A percentile compares a stretch with the other conserved stretches of the same genome.
These are phyloP conservation scores for Terebella lapidaria DNA, from an alignment of 2,888 invertebrate species.

Conservation along the genomic window DNA sequence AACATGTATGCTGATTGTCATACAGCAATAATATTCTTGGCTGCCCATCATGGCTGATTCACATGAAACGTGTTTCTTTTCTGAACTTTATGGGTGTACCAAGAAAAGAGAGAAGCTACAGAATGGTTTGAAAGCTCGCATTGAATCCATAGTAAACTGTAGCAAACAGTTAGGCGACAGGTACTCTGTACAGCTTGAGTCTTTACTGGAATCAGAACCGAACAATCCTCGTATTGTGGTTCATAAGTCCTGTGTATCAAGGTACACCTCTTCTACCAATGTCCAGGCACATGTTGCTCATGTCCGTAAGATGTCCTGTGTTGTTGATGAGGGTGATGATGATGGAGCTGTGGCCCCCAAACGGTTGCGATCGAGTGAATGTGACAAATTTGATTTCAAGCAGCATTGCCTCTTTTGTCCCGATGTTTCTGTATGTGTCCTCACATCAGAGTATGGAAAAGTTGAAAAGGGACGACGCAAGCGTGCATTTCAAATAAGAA, in stretches of 20 bases:
- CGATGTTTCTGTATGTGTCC: neutral
- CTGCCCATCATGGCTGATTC: neutral
- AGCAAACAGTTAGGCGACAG: neutral
- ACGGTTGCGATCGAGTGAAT: slow-evolving; percentile 4
- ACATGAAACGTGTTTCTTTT: neutral
- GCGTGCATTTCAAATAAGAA: neutral
- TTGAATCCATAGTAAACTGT: neutral
- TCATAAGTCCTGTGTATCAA: slow-evolving; percentile 1
- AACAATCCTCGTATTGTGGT: neutral
- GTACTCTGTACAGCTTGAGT: neutral
- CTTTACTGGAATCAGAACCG: neutral
- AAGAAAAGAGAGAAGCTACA: neutral
- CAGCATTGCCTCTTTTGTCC: neutral
- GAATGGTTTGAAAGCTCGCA: slow-evolving; percentile 2
- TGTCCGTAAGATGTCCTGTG: neutral
- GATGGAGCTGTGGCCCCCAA: slow-evolving; percentile 2
- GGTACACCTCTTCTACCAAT: slow-evolving; percentile 1
- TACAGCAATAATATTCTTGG: no score
- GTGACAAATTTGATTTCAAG: neutral
- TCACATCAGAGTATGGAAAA: neutral
- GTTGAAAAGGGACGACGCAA: neutral
- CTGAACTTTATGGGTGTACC: neutral
- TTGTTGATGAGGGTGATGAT: neutral
- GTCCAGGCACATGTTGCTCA: slow-evolving; percentile 2
- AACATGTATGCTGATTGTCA: no score